Evolutionary conservation across 2,888 invertebrate genomes (phyloP), one percentile per base, ranked within the genome.

Genomic region (Leptogaster cylindrica): DNA sequence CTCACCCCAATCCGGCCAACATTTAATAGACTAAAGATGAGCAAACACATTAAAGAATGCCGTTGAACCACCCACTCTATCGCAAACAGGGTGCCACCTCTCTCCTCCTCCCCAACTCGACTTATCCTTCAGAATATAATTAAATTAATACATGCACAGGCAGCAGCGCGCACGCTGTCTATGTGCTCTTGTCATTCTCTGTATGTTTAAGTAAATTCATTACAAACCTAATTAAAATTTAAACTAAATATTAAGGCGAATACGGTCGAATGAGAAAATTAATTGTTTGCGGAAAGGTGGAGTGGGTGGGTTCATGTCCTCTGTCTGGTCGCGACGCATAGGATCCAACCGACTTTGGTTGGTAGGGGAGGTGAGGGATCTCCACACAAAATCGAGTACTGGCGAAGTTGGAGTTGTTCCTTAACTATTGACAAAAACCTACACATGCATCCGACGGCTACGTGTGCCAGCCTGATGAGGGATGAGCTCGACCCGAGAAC

Each of bases 191-290:
- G 48, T 66, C 68, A 55, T 36, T 58, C 50, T 64, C 20, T 68
- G 58, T 65, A 50, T 66, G 67, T 70, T 69, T 70, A 68, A 70
- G 70, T 67, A 70, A 70, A 70, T 70, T 70, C 68, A 70, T 70
- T 69, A 69, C 69, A 70, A 70, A 70, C 69, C 68, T 70, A 70
- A 70, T 70, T 70, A 70, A 70, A 70, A 70, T 70, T 70, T 70
- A 70, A 70, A 70, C 69, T 70, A 70, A 69, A 70, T 69, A 70
- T 70, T 67, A 69, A 68, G 68, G 69, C 67, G 58, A 70, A 70
- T 68, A 70, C 67, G 70, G 69, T 69, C 67, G 67, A 70, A 70
- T 69, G 69, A 70, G 68, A 69, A 70, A 70, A 69, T 70, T 69
- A 70, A 70, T 70, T 70, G 70, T 69, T 70, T 70, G 67, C 66